Evolutionary conservation across 2,888 invertebrate genomes (phyloP).

Genomic region (Leptopilina myrica): DNA sequence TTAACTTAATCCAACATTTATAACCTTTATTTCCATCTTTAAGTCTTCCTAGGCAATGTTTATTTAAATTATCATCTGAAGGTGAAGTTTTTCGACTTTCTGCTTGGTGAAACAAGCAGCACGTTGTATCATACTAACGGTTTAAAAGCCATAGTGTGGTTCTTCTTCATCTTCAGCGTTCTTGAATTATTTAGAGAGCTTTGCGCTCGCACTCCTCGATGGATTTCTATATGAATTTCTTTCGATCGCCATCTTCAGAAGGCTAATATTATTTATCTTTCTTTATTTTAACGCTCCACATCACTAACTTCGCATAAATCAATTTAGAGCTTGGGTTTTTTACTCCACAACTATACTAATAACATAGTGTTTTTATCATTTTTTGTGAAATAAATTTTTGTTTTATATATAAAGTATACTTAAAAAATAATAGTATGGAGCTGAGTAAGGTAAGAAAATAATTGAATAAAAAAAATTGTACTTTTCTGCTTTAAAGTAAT

Average conservation of each 20-base stretch:
- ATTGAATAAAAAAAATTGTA: too few species aligned
- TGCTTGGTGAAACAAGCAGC: constrained; percentile 26
- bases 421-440: too few species aligned
- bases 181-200: constrained; percentile 45
- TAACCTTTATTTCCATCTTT: neutral
- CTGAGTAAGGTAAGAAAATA: too few species aligned
- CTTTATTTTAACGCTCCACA: constrained; percentile 56
- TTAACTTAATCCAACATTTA: constrained; percentile 2
- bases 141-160: constrained; percentile 42
- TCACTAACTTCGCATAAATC: constrained; percentile 55
- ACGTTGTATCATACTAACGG: constrained; percentile 38
- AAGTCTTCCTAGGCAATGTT: constrained; percentile 1
- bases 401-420: too few species aligned
- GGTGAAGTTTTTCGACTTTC: constrained; percentile 20
- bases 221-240: constrained; percentile 40
- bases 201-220: constrained; percentile 25
- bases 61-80: constrained; percentile 38
- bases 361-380: too few species aligned
- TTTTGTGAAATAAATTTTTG: too few species aligned
- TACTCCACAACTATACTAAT: neutral
- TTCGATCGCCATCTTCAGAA: constrained; percentile 42
- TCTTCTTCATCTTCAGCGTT: constrained; percentile 41
- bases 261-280: constrained; percentile 57
- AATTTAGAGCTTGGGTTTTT: constrained; percentile 23
- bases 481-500: too few species aligned